These are phyloP conservation scores for Oceanodroma tethys DNA, from an alignment of 2,113 vertebrate species.

Conservation along the genomic window DNA sequence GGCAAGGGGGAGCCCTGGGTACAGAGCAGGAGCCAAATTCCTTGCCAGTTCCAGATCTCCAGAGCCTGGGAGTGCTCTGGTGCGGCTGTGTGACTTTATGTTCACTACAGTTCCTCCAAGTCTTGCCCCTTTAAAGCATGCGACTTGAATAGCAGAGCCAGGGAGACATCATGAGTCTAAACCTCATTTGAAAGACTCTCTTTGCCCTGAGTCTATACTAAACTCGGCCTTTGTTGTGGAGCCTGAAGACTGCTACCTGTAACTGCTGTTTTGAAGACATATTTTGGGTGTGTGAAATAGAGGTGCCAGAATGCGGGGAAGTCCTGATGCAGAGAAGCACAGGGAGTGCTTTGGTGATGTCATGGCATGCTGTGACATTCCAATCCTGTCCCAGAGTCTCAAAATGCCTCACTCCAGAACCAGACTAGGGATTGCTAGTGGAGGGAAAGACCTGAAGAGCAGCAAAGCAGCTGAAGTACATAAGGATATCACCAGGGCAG, in stretches of 20 bases:
- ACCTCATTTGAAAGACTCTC: not conserved
- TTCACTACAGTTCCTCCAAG: not conserved
- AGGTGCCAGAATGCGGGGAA: not conserved
- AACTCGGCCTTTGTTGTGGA: not conserved
- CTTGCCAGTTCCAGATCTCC: not conserved
- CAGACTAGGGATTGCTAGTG: not conserved
- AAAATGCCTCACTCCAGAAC: not conserved
- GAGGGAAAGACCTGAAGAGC: not conserved
- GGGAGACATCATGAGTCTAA: not conserved
- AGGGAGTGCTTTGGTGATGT: not conserved
- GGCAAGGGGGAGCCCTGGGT: not conserved
- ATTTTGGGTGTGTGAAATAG: not conserved
- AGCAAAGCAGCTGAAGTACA: not conserved
- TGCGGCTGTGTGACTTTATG: not conserved
- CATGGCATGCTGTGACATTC: not conserved
- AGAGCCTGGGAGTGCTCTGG: not conserved
- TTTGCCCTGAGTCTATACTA: not conserved
- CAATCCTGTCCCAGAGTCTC: not conserved
- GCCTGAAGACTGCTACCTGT: not conserved
- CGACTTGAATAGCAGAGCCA: not conserved
- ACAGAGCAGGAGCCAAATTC: not conserved
- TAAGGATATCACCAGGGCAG: not conserved
- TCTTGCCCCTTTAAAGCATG: not conserved
- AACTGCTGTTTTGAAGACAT: not conserved
- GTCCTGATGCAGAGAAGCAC: not conserved